Evolutionary conservation across 53 echinoderm and acorn worm species (phyloP), one percentile per base, ranked within the genome.

Genomic region (Temnopleurus reevesii): DNA sequence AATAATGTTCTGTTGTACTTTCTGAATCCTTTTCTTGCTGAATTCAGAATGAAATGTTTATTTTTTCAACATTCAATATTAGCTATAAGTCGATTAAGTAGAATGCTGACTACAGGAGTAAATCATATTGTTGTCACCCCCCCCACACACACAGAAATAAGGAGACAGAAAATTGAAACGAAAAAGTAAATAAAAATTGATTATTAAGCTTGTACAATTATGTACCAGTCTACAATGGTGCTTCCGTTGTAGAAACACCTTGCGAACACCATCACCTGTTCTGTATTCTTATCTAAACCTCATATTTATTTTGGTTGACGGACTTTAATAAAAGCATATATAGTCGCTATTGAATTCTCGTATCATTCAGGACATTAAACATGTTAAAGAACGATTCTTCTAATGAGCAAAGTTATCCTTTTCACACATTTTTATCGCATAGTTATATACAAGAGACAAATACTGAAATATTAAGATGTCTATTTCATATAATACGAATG

Each of bases 201-300:
- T 49, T 9, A 1, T 15, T 31, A 0, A 61, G 63, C 34, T 33
- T 34, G 30, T 63, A 2, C 3, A 31, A 33, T 23, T 63, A 33
- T 63, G 12, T 12, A 33, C 13, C 15, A 34, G 34, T 33, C 13
- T 4, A 63, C 13, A 31, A 33, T 63, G 15, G 34, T 3, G 17
- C 18, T 13, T 30, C 63, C 23, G 63, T 56, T 23, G n/a, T 24
- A 18, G 30, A 17, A 63, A 34, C 5, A 17, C 17, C 33, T 10
- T 63, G 63, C 63, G 63, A 63, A 63, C 31, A 63, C 34, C 2
- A 13, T 5, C 63, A 63, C 63, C 63, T 63, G 63, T 63, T 63
- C 34, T 63, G 0, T 18, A 15, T 63, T 63, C 63, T 63, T 63
- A 63, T 63, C 63, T 63, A 12, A 30, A 61, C 30, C 13, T 63